Percentiles rank a stretch among this genome's conserved stretches.
Evolutionary conservation across 2,888 invertebrate genomes (phyloP).

Genomic region (Heliconius hortense): DNA sequence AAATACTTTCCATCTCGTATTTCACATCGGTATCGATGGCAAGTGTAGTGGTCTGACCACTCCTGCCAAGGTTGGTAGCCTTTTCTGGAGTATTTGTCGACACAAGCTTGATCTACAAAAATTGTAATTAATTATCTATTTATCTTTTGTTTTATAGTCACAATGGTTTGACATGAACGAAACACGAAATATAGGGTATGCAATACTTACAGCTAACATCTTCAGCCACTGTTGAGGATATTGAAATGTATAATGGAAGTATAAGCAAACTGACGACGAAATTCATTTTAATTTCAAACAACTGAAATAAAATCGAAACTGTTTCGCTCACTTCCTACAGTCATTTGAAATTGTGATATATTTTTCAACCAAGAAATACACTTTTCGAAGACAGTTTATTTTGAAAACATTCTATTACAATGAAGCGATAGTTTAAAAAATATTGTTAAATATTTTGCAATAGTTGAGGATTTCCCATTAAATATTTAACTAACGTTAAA

Average conservation of each 20-base stretch:
- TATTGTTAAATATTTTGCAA: constrained; percentile 63
- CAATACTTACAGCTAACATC: constrained; percentile 73
- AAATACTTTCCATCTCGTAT: constrained; percentile 77
- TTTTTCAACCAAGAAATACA: constrained; percentile 59
- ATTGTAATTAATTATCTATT: not conserved
- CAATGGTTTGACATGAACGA: not conserved
- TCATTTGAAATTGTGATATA: constrained; percentile 26
- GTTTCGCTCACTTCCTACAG: not conserved
- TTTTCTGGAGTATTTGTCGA: constrained; percentile 78
- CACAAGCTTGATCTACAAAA: constrained; percentile 73
- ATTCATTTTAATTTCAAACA: constrained; percentile 54
- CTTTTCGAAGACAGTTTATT: constrained; percentile 57
- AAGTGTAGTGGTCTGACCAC: constrained; percentile 78
- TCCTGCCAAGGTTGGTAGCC: constrained; percentile 79
- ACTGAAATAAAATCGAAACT: constrained; percentile 9
- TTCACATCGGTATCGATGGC: constrained; percentile 75
- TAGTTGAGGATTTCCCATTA: constrained; percentile 51
- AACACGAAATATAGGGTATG: not conserved
- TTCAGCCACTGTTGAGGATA: constrained; percentile 60
- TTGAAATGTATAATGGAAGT: constrained; percentile 53
- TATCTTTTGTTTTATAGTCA: not conserved
- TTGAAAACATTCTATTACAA: constrained; percentile 59
- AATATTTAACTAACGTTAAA: constrained; percentile 35
- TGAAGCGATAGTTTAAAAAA: constrained; percentile 49
- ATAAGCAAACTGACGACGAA: constrained; percentile 46